Percentiles rank a stretch among this genome's conserved stretches.
Conservation (phyloP, 2,113 vertebrate genomes). For the Brevimyrus niger region DNA sequence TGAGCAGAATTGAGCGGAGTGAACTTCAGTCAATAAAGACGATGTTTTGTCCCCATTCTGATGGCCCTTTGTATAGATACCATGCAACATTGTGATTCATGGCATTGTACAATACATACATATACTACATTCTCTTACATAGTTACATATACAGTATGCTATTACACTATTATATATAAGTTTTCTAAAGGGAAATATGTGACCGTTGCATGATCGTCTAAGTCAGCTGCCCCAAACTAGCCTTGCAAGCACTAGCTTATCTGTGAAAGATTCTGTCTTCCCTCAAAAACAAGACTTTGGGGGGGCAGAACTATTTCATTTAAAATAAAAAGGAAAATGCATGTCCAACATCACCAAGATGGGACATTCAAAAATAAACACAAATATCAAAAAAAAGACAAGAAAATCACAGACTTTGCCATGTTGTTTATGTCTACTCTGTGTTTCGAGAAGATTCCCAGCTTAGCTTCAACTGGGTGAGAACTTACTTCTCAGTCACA, state of each 20-base stretch:
- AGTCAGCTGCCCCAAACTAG: background rate
- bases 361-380: background rate
- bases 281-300: background rate
- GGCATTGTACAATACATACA: background rate
- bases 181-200: background rate
- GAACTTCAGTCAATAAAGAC: background rate
- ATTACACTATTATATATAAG: background rate
- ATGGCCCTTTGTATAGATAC: background rate
- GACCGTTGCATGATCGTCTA: background rate
- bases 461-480: background rate
- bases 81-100: background rate
- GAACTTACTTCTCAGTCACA: background rate
- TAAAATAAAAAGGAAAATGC: background rate
- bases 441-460: background rate
- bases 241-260: background rate
- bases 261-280: background rate
- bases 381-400: background rate
- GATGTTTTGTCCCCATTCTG: background rate
- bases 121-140: background rate
- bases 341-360: background rate
- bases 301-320: background rate
- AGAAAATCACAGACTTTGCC: background rate
- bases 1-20: background rate
- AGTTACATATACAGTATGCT: background rate
- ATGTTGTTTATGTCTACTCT: background rate